Base-by-base conservation (phyloP, 1,140 invertebrate species). In the Nasonia longicornis region DNA sequence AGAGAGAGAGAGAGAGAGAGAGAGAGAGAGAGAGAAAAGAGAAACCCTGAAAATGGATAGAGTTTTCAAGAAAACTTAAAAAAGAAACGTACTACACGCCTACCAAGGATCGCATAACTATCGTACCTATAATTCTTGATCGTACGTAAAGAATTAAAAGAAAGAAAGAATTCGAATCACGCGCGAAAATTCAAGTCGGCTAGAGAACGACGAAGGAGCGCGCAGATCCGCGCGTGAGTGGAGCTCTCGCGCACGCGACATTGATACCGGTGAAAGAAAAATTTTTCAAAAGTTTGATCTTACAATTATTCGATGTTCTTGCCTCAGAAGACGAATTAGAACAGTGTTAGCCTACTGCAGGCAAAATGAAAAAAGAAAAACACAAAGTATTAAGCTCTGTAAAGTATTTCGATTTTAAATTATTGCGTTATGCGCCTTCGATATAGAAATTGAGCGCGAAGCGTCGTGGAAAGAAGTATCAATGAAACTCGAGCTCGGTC, bases 101-200 rank as follows among this genome's bases (percentile, higher is more conserved):
- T 87, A 86, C 83, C 86, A 87, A 88, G 84, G 84, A 89, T 86
- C 80, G 85, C 87, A 35, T 35, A 87, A 89, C 88, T 87, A 81
- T 85, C 87, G 85, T 88, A 89, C 83, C 85, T 88, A 88, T 86
- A 86, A 87, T 89, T 88, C 87, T 87, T 88, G 86, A 85, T 84
- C 89, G 82, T 87, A 88, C 87, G 85, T 89, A 88, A 88, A 87
- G 84, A 86, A 82, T 66, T 63, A 16, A 72, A 26, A 20, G 48
- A 66, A 73, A 22, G 31, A 35, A 35, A 35, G 31, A 74, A 80
- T 48, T 74, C 45, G 20, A 81, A 77, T 77, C 63, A 78, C 70
- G 42, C 70, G 70, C 69, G 26, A 64, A 84, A 81, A 79, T n/a
- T 84, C 86, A 85, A 86, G 84, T 86, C 85, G 83, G 84, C 81